Evolutionary conservation across 2,797 vertebrate species (phyloP).

Genomic region (Lacerta agilis): DNA sequence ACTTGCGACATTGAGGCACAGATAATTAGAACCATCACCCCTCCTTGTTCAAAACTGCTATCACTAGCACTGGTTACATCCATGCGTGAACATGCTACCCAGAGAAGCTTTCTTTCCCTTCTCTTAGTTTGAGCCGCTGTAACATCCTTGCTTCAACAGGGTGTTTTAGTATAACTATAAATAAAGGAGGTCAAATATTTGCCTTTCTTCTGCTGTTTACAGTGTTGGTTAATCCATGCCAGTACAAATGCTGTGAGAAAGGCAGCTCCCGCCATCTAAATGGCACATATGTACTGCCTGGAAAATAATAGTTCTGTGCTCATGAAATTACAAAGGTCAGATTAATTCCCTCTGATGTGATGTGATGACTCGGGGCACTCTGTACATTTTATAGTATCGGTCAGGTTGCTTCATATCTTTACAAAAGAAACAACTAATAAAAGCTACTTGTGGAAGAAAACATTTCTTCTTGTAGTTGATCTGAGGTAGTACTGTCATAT

Average conservation of each 20-base stretch:
- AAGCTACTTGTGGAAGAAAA: neutral
- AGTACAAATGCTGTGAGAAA: slow-evolving; percentile 23
- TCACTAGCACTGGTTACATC: too few species aligned
- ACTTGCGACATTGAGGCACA: neutral
- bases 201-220: slow-evolving; percentile 23
- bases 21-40: neutral
- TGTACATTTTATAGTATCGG: neutral
- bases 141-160: neutral
- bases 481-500: neutral
- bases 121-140: neutral
- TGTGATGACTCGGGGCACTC: neutral
- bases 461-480: neutral
- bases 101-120: neutral
- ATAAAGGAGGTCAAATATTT: neutral
- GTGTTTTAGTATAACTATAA: slow-evolving; percentile 30
- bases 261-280: neutral
- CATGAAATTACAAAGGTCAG: slow-evolving; percentile 23
- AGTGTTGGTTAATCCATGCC: slow-evolving; percentile 29
- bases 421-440: neutral
- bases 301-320: neutral
- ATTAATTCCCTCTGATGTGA: slow-evolving; percentile 1
- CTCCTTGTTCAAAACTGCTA: neutral
- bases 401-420: slow-evolving; percentile 6
- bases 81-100: neutral
- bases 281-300: neutral